Conservation (phyloP, 2,797 vertebrate genomes). For the Anisognathus igniventris region DNA sequence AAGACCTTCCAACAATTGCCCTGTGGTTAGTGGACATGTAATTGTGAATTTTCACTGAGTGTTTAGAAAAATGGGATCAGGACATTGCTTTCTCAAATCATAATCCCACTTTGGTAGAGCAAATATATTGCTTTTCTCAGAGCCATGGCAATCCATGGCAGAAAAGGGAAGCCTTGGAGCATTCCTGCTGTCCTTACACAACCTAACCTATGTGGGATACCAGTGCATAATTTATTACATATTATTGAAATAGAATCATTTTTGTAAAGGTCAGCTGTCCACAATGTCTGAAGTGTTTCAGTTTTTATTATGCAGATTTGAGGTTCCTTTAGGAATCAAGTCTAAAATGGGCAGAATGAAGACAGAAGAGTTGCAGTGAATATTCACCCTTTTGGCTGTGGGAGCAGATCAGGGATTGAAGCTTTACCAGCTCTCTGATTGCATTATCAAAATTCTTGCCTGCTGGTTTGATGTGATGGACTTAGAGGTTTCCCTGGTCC, state of each 20-base stretch:
- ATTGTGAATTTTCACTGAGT: neutral
- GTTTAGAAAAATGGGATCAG: neutral
- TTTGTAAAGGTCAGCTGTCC: neutral
- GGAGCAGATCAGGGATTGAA: neutral
- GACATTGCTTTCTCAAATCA: neutral
- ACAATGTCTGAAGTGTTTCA: neutral
- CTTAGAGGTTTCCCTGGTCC: neutral
- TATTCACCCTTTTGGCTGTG: neutral
- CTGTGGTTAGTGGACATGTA: accelerated
- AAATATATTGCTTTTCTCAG: accelerated
- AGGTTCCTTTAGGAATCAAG: neutral
- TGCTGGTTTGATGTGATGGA: neutral
- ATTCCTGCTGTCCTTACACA: neutral
- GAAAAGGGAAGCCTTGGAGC: neutral
- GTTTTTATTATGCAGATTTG: neutral
- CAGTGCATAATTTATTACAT: neutral
- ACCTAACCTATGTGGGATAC: accelerated
- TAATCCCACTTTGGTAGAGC: neutral
- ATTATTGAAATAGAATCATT: neutral
- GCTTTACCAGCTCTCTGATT: neutral
- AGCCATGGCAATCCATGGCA: neutral
- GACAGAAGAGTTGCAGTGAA: neutral
- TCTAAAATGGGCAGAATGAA: neutral
- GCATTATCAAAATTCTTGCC: neutral
- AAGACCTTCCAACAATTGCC: neutral